Evolutionary conservation across 2,888 invertebrate genomes (phyloP).

Genomic region (Callimorpha dominula): DNA sequence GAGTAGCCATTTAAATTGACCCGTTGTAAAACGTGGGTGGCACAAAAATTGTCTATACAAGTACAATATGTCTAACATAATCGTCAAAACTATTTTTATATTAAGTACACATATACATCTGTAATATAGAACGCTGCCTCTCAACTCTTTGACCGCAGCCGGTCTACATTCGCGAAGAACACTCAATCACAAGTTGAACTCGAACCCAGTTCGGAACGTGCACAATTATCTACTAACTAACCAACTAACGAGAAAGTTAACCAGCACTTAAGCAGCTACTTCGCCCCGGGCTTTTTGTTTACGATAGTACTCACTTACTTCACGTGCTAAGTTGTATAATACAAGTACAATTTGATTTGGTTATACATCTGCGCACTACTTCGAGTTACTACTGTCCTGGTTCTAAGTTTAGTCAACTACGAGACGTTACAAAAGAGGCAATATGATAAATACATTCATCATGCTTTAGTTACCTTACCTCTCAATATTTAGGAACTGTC

Average conservation of each 20-base stretch:
- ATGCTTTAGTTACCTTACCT: background rate
- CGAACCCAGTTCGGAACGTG: conserved; percentile 54
- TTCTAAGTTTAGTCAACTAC: conserved; percentile 11
- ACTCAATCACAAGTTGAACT: conserved; percentile 59
- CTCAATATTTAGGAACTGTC: conserved; percentile 17
- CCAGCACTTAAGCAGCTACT: conserved; percentile 53
- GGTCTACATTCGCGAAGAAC: conserved; percentile 45
- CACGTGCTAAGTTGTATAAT: conserved; percentile 35
- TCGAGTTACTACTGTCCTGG: conserved; percentile 32
- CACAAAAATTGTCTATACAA: too few species aligned
- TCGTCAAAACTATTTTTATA: too few species aligned
- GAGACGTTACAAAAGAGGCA: background rate
- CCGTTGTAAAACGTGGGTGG: too few species aligned
- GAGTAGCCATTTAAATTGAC: too few species aligned
- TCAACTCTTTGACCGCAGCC: conserved; percentile 26
- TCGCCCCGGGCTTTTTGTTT: conserved; percentile 49
- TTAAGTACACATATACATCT: too few species aligned
- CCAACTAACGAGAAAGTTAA: conserved; percentile 57
- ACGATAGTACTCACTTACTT: conserved; percentile 44
- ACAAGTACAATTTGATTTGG: conserved; percentile 45
- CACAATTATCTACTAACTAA: conserved; percentile 60
- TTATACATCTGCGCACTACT: conserved; percentile 41
- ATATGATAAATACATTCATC: background rate
- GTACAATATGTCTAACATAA: too few species aligned
- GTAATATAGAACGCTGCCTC: conserved; percentile 26